These are phyloP conservation scores for Agriopis aurantiaria DNA, from an alignment of 2,888 invertebrate species.

Conservation along the genomic window DNA sequence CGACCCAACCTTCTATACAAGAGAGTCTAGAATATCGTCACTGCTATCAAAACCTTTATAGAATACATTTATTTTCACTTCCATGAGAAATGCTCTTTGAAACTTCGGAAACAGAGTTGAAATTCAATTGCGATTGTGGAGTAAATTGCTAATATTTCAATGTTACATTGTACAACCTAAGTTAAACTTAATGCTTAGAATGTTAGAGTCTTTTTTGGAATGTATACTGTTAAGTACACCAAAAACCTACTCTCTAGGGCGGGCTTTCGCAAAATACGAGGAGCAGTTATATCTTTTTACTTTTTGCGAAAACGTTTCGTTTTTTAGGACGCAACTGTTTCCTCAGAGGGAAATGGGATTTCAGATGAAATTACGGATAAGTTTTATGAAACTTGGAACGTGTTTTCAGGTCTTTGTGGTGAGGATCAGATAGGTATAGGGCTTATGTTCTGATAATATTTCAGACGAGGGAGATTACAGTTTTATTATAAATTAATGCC, in stretches of 20 bases:
- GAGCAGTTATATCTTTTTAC: slow-evolving; percentile 25
- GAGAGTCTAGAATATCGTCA: slow-evolving; percentile 45
- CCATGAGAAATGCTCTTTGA: slow-evolving; percentile 30
- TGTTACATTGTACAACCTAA: neutral
- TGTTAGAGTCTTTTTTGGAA: slow-evolving; percentile 4
- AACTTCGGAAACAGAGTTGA: slow-evolving; percentile 30
- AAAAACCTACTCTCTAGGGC: slow-evolving; percentile 18
- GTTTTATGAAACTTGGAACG: slow-evolving; percentile 1
- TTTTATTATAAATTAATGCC: no score
- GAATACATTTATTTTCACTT: slow-evolving; percentile 49
- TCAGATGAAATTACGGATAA: slow-evolving; percentile 18
- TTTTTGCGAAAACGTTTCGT: slow-evolving; percentile 33
- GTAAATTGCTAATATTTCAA: slow-evolving; percentile 39
- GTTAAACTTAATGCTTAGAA: neutral
- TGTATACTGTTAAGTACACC: slow-evolving; percentile 10
- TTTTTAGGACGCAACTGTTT: slow-evolving; percentile 29
- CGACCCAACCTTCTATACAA: slow-evolving; percentile 40
- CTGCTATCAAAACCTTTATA: slow-evolving; percentile 50
- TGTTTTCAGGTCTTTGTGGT: neutral
- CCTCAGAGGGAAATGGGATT: slow-evolving; percentile 30
- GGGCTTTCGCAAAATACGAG: slow-evolving; percentile 31
- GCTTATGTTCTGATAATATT: neutral
- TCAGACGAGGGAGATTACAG: neutral
- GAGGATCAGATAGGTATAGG: neutral
- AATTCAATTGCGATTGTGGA: slow-evolving; percentile 25